A percentile compares a stretch with the other conserved stretches of the same genome.
Conservation (phyloP, 2,888 invertebrate species). For the Brachycybe producta region DNA sequence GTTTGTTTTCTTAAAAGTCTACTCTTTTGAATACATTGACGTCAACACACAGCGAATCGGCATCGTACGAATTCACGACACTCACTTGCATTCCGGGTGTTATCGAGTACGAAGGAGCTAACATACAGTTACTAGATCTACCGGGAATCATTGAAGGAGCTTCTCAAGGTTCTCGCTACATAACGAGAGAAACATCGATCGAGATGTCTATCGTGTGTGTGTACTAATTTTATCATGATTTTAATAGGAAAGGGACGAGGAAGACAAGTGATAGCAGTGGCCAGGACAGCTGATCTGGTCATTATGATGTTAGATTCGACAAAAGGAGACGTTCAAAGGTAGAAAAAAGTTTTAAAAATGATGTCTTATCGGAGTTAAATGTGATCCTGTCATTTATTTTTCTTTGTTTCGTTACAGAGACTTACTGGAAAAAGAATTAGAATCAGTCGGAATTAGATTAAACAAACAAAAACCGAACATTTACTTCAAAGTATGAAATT, state of each 20-base stretch:
- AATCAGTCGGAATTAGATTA: slow-evolving; percentile 91
- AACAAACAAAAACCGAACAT: slow-evolving; percentile 94
- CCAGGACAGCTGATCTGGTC: slow-evolving; percentile 91
- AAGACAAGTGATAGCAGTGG: slow-evolving; percentile 94
- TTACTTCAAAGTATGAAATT: slow-evolving; percentile 70
- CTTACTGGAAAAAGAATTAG: slow-evolving; percentile 83
- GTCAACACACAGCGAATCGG: slow-evolving; percentile 90
- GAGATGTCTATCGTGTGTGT: too few species aligned
- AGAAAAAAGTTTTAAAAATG: background rate
- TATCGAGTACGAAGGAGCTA: slow-evolving; percentile 95
- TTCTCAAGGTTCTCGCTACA: too few species aligned
- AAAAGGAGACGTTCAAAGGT: slow-evolving; percentile 85
- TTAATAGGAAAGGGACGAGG: slow-evolving; percentile 83
- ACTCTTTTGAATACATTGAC: slow-evolving; percentile 90
- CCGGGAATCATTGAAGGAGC: slow-evolving; percentile 99
- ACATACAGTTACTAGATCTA: slow-evolving; percentile 93
- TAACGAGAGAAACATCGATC: too few species aligned
- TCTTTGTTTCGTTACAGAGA: slow-evolving; percentile 40
- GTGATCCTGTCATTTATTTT: too few species aligned
- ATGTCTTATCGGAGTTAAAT: too few species aligned
- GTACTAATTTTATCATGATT: too few species aligned
- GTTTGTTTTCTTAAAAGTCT: slow-evolving; percentile 54
- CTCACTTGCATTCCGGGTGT: slow-evolving; percentile 98
- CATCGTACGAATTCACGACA: slow-evolving; percentile 97
- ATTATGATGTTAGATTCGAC: slow-evolving; percentile 99